Percentiles rank a stretch among this genome's conserved stretches.
phyloP scores from a whole-genome alignment of 2,797 vertebrate genomes.

The Sebastiscus albofasciatus region DNA sequence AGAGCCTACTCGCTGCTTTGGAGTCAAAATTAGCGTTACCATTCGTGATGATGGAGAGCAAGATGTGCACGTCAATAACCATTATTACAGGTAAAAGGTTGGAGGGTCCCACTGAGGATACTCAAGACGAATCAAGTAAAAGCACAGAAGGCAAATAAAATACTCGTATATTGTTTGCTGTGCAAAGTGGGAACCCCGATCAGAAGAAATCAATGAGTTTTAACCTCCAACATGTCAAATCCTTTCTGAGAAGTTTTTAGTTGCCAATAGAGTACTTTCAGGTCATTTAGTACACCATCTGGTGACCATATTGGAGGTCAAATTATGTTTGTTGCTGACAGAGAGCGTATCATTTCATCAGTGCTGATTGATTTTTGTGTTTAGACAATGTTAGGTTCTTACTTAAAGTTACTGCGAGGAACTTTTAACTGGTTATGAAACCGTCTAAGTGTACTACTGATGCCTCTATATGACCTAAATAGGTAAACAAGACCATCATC shows the following conservation, averaged over 20 bases:
- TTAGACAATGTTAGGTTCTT: not conserved
- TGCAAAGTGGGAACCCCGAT: slow-evolving; percentile 13
- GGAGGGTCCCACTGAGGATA: not conserved
- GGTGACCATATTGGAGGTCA: not conserved
- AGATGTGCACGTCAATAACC: not conserved
- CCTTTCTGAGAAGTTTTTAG: not conserved
- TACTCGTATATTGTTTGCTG: not conserved
- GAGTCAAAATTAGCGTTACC: not conserved
- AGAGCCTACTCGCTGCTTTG: not conserved
- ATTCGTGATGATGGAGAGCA: not conserved
- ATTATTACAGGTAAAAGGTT: not conserved
- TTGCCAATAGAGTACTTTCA: not conserved
- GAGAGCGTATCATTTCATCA: not conserved
- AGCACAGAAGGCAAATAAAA: not conserved
- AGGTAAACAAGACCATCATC: not conserved
- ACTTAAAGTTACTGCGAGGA: not conserved
- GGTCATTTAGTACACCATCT: not conserved
- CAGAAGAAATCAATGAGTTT: slow-evolving; percentile 24
- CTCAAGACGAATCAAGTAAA: not conserved
- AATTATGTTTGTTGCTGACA: not conserved
- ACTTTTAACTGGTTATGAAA: not conserved
- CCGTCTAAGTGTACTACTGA: not conserved
- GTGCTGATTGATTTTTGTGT: not conserved
- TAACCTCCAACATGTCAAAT: slow-evolving; percentile 3
- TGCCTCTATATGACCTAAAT: not conserved